A percentile compares a stretch with the other conserved stretches of the same genome.
These are phyloP conservation scores for Ashinkailepas kermadecensis DNA, from an alignment of 2,888 invertebrate species.

Conservation along the genomic window DNA sequence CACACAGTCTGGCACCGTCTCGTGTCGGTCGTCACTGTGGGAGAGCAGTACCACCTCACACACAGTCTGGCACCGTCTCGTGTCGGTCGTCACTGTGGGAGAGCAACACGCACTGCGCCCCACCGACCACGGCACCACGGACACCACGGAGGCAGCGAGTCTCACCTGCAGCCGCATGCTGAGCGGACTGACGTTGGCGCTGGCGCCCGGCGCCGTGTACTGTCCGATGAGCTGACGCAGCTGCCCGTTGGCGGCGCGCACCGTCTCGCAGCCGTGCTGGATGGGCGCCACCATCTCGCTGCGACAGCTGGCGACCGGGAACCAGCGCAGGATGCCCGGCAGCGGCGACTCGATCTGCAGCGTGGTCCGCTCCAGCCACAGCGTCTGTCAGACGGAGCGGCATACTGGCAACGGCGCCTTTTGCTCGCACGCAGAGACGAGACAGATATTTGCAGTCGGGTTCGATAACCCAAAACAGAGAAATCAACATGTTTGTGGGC, in stretches of 20 bases:
- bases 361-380: conserved; percentile 90
- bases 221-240: conserved; percentile 68
- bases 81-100: no score
- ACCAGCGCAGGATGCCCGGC: conserved; percentile 90
- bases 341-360: conserved; percentile 71
- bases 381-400: conserved; percentile 50
- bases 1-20: no score
- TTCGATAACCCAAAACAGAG: no score
- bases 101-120: no score
- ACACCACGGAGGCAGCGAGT: conserved; percentile 47
- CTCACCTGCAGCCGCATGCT: conserved; percentile 71
- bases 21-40: no score
- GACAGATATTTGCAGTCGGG: no score
- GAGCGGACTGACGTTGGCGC: conserved; percentile 76
- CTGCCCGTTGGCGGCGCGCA: conserved; percentile 81
- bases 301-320: conserved; percentile 69
- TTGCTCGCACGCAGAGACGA: no score
- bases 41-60: no score
- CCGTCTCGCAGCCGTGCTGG: conserved; percentile 86
- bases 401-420: no score
- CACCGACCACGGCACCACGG: no score
- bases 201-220: conserved; percentile 59
- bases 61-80: no score
- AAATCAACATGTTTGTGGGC: no score
- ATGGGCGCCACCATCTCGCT: conserved; percentile 74